These are phyloP conservation scores for Xanthorhoe spadicearia DNA, from an alignment of 2,888 invertebrate genomes.

Conservation along the genomic window DNA sequence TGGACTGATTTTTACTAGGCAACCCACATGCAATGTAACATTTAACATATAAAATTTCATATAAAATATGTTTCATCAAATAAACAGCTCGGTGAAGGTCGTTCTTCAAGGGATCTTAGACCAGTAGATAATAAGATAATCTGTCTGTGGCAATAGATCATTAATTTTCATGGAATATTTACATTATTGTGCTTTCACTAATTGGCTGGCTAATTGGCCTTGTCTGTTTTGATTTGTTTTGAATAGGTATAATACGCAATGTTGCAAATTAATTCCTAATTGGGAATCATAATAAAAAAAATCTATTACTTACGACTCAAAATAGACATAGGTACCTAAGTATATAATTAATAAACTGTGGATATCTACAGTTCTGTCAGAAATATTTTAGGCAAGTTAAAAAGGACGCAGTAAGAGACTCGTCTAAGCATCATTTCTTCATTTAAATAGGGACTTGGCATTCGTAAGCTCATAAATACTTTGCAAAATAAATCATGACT, in stretches of 20 bases:
- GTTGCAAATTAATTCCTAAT: background rate
- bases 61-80: too few relatives aligned
- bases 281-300: too few relatives aligned
- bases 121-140: conserved; percentile 27
- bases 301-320: too few relatives aligned
- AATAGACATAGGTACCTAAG: too few relatives aligned
- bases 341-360: too few relatives aligned
- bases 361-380: too few relatives aligned
- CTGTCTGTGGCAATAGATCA: conserved; percentile 14
- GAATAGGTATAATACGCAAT: background rate
- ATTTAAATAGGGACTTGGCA: background rate
- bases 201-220: conserved; percentile 10
- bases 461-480: background rate
- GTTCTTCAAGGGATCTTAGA: too few relatives aligned
- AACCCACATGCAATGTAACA: too few relatives aligned
- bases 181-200: conserved; percentile 4
- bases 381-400: background rate
- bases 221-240: conserved; percentile 3
- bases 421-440: background rate
- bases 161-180: conserved; percentile 12
- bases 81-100: too few relatives aligned
- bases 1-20: too few relatives aligned
- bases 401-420: background rate
- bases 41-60: too few relatives aligned
- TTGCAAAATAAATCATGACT: background rate